These are phyloP conservation scores for Chaetophractus vellerosus DNA, from an alignment of 2,797 vertebrate species.

Conservation along the genomic window DNA sequence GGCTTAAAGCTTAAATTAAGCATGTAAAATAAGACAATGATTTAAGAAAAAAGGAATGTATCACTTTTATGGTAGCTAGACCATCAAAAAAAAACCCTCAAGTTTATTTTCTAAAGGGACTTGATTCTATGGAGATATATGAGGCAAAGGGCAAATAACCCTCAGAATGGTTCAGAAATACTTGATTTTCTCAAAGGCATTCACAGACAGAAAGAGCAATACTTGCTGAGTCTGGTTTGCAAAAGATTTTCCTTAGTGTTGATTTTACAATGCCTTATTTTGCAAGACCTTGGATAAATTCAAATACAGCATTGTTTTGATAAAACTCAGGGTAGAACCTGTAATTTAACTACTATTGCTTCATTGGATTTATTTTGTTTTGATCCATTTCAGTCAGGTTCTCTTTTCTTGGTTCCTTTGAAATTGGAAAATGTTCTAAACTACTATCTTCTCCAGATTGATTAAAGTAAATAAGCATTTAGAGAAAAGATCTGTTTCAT, in stretches of 20 bases:
- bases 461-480: conserved; percentile 50
- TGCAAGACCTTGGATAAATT: conserved; percentile 3
- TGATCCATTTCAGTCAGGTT: conserved; percentile 41
- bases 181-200: neutral
- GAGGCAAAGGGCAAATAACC: neutral
- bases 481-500: conserved; percentile 32
- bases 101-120: conserved; percentile 5
- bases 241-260: conserved; percentile 27
- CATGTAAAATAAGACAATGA: neutral
- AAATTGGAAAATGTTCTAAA: conserved; percentile 49
- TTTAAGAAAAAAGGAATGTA: conserved; percentile 21
- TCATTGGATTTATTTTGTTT: conserved; percentile 38
- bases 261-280: conserved; percentile 31
- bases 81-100: neutral
- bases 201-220: conserved; percentile 9
- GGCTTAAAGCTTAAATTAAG: conserved; percentile 47
- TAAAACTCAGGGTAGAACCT: conserved; percentile 37
- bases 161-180: neutral
- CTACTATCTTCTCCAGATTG: neutral
- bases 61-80: conserved; percentile 19
- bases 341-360: conserved; percentile 39
- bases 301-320: neutral
- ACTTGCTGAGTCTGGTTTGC: neutral
- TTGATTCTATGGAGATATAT: neutral
- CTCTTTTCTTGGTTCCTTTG: conserved; percentile 32